phyloP scores from a whole-genome alignment of 2,888 invertebrate species.

The Eremobia ochroleuca region DNA sequence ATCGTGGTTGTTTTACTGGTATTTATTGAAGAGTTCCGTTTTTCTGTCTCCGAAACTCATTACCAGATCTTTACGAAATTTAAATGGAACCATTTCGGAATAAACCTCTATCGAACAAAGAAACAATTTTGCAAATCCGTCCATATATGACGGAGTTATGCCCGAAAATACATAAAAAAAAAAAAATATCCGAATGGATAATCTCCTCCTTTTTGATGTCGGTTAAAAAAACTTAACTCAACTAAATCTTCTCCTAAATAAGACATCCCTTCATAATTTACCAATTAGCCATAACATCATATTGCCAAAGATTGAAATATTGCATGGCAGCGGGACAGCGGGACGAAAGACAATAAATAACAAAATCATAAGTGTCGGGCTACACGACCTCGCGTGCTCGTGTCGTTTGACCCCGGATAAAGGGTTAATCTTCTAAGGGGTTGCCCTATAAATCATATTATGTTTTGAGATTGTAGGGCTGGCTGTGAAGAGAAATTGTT shows the following conservation, averaged over 20 bases:
- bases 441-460: conserved; percentile 89
- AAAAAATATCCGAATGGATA: too few relatives aligned
- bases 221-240: too few relatives aligned
- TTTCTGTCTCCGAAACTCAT: too few relatives aligned
- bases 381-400: conserved; percentile 77
- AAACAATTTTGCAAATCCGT: too few relatives aligned
- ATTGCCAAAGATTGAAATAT: conserved; percentile 39
- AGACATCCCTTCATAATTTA: conserved; percentile 6
- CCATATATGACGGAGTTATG: too few relatives aligned
- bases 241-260: background rate
- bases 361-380: conserved; percentile 77
- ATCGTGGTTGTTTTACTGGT: too few relatives aligned
- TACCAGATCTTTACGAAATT: too few relatives aligned
- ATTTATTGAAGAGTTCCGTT: too few relatives aligned
- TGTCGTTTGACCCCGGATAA: conserved; percentile 85
- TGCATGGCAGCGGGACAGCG: conserved; percentile 68
- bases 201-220: too few relatives aligned
- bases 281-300: conserved; percentile 32
- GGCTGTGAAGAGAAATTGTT: conserved; percentile 51
- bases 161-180: too few relatives aligned
- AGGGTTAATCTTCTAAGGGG: conserved; percentile 90
- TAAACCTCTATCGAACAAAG: too few relatives aligned
- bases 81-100: too few relatives aligned
- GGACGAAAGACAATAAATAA: conserved; percentile 84
- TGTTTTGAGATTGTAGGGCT: conserved; percentile 81